phyloP scores from a whole-genome alignment of 2,888 invertebrate genomes.

The Amiota mariae region DNA sequence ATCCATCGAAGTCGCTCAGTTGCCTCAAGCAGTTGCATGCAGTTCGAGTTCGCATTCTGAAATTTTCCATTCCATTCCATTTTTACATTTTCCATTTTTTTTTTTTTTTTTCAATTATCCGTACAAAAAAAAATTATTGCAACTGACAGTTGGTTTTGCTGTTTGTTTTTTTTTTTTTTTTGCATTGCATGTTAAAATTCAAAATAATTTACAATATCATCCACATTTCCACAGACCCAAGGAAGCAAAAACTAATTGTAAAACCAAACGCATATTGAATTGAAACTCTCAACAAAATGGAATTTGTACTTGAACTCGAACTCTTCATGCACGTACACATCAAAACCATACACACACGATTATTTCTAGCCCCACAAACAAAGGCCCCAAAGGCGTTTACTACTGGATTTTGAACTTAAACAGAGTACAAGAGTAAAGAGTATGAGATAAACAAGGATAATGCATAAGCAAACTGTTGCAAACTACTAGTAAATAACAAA shows the following conservation, averaged over 20 bases:
- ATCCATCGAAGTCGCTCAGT: too few species aligned
- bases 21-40: too few species aligned
- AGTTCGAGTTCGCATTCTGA: too few species aligned
- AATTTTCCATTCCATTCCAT: too few species aligned
- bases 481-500: conserved; percentile 11
- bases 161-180: conserved; percentile 19
- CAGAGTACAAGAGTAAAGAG: not conserved
- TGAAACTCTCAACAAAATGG: not conserved
- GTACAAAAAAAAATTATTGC: too few species aligned
- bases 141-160: conserved; percentile 23
- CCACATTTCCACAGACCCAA: too few species aligned
- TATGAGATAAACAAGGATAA: not conserved
- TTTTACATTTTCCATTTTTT: conserved; percentile 42
- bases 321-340: conserved; percentile 60
- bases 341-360: conserved; percentile 54
- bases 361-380: conserved; percentile 22
- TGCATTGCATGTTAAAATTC: not conserved
- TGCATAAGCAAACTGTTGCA: conserved; percentile 19
- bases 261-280: conserved; percentile 59
- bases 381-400: not conserved
- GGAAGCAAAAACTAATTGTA: conserved; percentile 56
- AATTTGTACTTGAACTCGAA: not conserved
- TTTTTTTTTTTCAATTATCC: too few species aligned
- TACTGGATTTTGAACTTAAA: not conserved
- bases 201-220: not conserved